Percentiles rank a stretch among this genome's conserved stretches.
phyloP scores from a whole-genome alignment of 2,888 invertebrate species.

The Ichneumoninae sp. region DNA sequence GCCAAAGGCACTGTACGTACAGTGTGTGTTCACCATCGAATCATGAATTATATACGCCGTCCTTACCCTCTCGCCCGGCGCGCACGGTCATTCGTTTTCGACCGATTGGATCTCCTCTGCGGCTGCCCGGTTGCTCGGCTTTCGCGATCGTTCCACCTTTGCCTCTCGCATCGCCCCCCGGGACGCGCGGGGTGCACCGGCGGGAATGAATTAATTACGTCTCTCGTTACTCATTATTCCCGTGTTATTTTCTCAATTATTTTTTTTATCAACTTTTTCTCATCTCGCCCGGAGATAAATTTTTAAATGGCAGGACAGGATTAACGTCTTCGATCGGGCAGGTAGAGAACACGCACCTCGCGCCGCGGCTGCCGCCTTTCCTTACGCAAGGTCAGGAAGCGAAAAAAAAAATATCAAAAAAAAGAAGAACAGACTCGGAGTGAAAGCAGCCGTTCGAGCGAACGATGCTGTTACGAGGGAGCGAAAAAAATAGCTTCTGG shows the following conservation, averaged over 20 bases:
- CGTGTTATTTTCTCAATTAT: slow-evolving; percentile 23
- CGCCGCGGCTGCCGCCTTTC: background rate
- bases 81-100: slow-evolving; percentile 65
- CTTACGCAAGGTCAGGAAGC: slow-evolving; percentile 64
- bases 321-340: slow-evolving; percentile 5
- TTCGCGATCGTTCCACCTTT: background rate
- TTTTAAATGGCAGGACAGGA: background rate
- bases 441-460: background rate
- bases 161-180: background rate
- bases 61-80: slow-evolving; percentile 53
- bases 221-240: slow-evolving; percentile 56
- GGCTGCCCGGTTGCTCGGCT: slow-evolving; percentile 35
- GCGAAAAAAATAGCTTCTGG: slow-evolving; percentile 30
- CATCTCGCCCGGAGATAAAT: background rate
- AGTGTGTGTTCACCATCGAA: slow-evolving; percentile 58
- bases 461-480: background rate
- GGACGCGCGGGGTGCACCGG: background rate
- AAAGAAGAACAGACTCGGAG: background rate
- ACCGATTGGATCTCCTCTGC: slow-evolving; percentile 63
- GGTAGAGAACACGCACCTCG: background rate
- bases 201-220: slow-evolving; percentile 58
- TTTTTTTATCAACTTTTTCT: background rate
- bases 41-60: slow-evolving; percentile 68
- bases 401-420: background rate
- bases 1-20: slow-evolving; percentile 22